Evolutionary conservation across 2,113 vertebrate genomes (phyloP), one percentile per base, ranked within the genome.

Genomic region (Epinephelus cyanopodus): DNA sequence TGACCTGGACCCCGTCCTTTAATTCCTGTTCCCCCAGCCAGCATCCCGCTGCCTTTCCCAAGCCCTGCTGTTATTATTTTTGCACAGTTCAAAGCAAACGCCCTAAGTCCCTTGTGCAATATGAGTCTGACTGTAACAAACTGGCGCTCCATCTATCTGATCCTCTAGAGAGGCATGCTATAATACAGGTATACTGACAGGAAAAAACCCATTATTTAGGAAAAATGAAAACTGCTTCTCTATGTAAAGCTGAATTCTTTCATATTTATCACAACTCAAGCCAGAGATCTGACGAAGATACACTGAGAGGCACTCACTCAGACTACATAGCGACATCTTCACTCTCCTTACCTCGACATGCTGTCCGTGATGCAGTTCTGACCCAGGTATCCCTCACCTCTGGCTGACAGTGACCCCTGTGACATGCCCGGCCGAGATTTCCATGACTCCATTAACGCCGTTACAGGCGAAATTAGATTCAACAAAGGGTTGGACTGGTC

Each of bases 401-500:
- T 96, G 81, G 96, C 95, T 10, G 97, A 94, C 84, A 95, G 87
- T 27, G 95, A 90, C 81, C 93, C 95, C 84, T 96, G 95, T 73
- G 95, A 90, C 95, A 99, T 93, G 94, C 97, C 97, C 3, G 97
- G 92, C 37, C 97, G 97, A 1, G 97, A 96, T 95, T 99, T 99
- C 98, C 98, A 99, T 3, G 97, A 97, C 93, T 99, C 98, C 95
- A 99, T 96, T 85, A 99, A 94, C 0, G 97, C 96, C 61, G 96
- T 96, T 90, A 99, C 97, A 0, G 98, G 96, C 82, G 98, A 97
- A 96, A 99, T 98, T 68, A 98, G 97, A 96, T 97, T 98, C 93
- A 99, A 95, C 95, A 99, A 96, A 88, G 97, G 97, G 94, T 98
- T 99, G 75, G 97, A 95, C 90, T 97, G 97, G 94, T 99, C 98